Evolutionary conservation across 2,888 invertebrate species (phyloP).

Genomic region (Xestia sexstrigata): DNA sequence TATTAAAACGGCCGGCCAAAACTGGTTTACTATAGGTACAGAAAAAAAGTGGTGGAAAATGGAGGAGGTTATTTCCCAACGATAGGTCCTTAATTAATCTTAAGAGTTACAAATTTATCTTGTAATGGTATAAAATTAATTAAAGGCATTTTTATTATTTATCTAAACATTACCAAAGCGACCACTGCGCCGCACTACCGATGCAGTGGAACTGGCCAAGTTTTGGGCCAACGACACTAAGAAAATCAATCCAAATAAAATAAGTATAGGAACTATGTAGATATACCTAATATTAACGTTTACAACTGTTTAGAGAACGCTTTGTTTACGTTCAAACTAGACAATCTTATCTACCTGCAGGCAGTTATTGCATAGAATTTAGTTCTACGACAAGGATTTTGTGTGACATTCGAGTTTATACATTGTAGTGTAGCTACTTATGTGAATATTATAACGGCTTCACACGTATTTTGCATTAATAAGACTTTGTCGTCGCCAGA

Average conservation of each 20-base stretch:
- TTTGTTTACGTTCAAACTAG: constrained; percentile 20
- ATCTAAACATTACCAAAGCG: not conserved
- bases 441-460: not conserved
- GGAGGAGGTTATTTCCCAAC: not conserved
- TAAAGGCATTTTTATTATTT: no score
- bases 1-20: not conserved
- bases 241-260: not conserved
- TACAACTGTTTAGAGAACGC: constrained; percentile 5
- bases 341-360: constrained; percentile 36
- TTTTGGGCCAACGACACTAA: not conserved
- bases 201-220: not conserved
- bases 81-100: not conserved
- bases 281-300: not conserved
- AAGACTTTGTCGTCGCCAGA: not conserved
- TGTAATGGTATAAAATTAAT: no score
- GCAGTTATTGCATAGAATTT: constrained; percentile 14
- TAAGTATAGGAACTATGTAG: not conserved
- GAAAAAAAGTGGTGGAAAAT: not conserved
- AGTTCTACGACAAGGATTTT: constrained; percentile 13
- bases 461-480: not conserved
- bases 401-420: not conserved
- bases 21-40: no score
- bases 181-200: not conserved
- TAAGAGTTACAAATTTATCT: not conserved
- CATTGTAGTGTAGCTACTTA: not conserved